phyloP scores from a whole-genome alignment of 2,888 invertebrate species.

The Epiblema foenella region DNA sequence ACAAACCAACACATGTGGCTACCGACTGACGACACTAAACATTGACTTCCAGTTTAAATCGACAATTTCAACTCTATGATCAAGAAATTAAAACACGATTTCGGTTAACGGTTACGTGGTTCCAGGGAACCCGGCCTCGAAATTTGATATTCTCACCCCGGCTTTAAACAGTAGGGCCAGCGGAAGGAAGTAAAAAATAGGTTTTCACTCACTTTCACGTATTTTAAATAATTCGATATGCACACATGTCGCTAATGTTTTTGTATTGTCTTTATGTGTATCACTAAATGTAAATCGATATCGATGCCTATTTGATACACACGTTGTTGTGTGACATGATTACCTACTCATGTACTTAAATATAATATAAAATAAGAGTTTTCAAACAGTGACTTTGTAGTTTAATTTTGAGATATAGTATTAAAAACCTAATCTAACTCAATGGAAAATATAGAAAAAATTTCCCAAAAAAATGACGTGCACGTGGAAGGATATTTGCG shows the following conservation, averaged over 20 bases:
- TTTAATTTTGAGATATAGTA: not conserved
- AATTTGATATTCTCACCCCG: conserved; percentile 81
- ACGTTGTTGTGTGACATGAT: not conserved
- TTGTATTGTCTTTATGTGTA: conserved; percentile 49
- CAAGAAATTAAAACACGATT: conserved; percentile 45
- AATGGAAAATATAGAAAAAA: not conserved
- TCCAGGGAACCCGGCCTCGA: conserved; percentile 56
- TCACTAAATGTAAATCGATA: not conserved
- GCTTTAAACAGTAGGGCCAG: conserved; percentile 78
- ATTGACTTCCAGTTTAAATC: conserved; percentile 41
- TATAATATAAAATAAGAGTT: not conserved
- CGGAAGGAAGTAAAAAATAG: conserved; percentile 83
- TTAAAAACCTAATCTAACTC: no score
- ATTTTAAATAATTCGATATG: conserved; percentile 67
- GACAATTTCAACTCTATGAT: conserved; percentile 52
- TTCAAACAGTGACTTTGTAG: not conserved
- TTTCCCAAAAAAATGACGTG: conserved; percentile 24
- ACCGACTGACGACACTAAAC: conserved; percentile 73
- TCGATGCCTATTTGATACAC: no score
- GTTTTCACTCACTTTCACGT: conserved; percentile 79
- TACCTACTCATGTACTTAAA: not conserved
- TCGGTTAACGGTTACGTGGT: conserved; percentile 31
- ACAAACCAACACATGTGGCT: conserved; percentile 77
- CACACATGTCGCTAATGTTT: conserved; percentile 70
- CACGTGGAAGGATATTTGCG: conserved; percentile 78